Base-by-base conservation (phyloP, 2,797 vertebrate species). In the Myoxocephalus aenaeus region DNA sequence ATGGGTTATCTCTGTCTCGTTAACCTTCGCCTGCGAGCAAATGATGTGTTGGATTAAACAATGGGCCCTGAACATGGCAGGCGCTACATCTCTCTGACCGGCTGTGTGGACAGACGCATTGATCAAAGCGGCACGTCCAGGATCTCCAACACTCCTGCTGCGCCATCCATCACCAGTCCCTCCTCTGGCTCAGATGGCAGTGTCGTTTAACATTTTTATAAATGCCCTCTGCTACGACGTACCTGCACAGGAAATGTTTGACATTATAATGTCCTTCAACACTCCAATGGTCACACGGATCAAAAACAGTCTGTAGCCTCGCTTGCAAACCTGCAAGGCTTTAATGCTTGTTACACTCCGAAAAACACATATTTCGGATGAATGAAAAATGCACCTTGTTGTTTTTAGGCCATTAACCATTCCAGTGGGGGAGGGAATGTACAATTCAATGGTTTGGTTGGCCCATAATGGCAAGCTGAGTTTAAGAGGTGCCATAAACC, bases 11-110 rank as follows among this genome's bases (percentile, higher is more conserved):
- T 84, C 69, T 77, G 73, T 83, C 70, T 87, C 46, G 73, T 92
- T 93, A 91, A 90, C 90, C 90, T 92, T 85, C 36, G 50, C 54
- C 72, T 53, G 54, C 32, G 48, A 75, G 76, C 77, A 90, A 90
- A 92, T 85, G 82, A 87, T 42, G 79, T 82, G 75, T 82, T 72
- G 81, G 80, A 89, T 91, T 90, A 91, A 87, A 84, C 84, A 65
- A 70, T 74, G 79, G 78, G 78, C 59, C 84, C 56, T n/a, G 79
- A 75, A 76, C 80, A 53, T 62, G 82, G 75, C 80, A 76, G 81
- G 58, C 66, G 68, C 80, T 90, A 76, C 78, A 72, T 90, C 84
- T 90, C 81, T 54, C 73, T 75, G 67, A 77, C 74, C 7, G 65
- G 75, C 74, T 38, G 44, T 34, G 61, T 62, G 62, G 51, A 73